These are phyloP conservation scores for Stylophora pistillata DNA, from an alignment of 64 coral and sea anemone species.

Conservation along the genomic window DNA sequence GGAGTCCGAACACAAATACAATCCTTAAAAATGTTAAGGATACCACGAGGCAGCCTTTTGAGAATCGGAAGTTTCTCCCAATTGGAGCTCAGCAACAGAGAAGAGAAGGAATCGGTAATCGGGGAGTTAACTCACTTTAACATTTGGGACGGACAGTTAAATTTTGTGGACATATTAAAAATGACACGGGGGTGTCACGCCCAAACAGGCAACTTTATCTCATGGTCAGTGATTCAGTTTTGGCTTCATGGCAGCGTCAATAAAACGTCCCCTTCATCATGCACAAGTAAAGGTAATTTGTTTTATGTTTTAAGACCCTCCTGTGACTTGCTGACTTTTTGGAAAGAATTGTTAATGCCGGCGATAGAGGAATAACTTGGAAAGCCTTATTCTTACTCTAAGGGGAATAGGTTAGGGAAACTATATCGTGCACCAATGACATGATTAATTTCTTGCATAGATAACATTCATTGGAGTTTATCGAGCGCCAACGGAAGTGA, in stretches of 20 bases:
- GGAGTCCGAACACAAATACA: neutral
- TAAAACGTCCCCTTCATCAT: neutral
- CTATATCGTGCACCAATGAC: too few relatives aligned
- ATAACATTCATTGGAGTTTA: conserved; percentile 16
- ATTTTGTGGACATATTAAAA: neutral
- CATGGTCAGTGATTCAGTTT: conserved; percentile 22
- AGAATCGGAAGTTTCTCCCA: neutral
- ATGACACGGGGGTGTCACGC: neutral
- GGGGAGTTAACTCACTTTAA: neutral
- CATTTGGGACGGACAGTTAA: neutral
- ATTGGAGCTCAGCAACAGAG: neutral
- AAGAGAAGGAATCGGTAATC: neutral
- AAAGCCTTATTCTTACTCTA: neutral
- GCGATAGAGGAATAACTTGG: neutral
- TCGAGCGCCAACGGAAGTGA: neutral
- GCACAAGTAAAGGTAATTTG: conserved; percentile 2
- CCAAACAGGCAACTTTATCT: neutral
- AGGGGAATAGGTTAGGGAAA: too few relatives aligned
- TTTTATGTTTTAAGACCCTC: neutral
- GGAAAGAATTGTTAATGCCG: neutral
- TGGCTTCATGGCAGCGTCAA: conserved; percentile 6
- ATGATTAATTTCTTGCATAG: neutral
- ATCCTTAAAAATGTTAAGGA: neutral
- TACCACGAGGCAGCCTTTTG: neutral
- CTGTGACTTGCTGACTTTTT: too few relatives aligned